Percentiles rank a stretch among this genome's conserved stretches.
phyloP scores from a whole-genome alignment of 2,797 vertebrate species.

The Sebastes hubbsi region DNA sequence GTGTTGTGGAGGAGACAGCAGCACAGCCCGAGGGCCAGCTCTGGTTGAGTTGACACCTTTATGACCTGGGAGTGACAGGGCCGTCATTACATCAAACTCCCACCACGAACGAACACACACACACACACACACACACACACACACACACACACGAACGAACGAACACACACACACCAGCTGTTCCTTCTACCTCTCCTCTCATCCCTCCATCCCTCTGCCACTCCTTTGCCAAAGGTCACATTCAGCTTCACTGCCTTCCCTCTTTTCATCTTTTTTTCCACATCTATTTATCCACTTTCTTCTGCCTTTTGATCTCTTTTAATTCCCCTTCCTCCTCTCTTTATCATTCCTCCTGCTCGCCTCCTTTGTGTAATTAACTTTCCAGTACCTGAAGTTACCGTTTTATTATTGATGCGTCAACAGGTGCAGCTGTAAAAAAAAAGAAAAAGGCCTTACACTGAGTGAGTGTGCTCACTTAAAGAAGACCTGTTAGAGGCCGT shows the following conservation, averaged over 20 bases:
- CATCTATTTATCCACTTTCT: conserved; percentile 33
- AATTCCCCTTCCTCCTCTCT: not conserved
- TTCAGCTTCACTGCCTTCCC: conserved; percentile 26
- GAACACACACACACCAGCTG: conserved; percentile 64
- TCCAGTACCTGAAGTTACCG: not conserved
- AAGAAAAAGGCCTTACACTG: not conserved
- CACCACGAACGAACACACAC: conserved; percentile 35
- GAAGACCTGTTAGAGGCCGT: no score
- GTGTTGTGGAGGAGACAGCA: not conserved
- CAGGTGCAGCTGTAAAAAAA: not conserved
- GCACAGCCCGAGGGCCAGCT: conserved; percentile 46
- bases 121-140: conserved; percentile 40
- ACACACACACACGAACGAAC: conserved; percentile 28
- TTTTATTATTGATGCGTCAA: conserved; percentile 5
- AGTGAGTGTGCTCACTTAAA: not conserved
- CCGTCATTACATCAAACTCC: conserved; percentile 68
- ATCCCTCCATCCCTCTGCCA: conserved; percentile 58
- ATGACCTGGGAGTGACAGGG: conserved; percentile 70
- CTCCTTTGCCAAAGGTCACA: conserved; percentile 71
- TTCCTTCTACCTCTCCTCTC: conserved; percentile 52
- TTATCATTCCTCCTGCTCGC: conserved; percentile 4
- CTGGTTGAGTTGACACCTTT: conserved; percentile 71
- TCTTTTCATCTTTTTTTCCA: conserved; percentile 28
- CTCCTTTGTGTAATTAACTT: conserved; percentile 27
- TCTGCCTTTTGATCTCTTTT: conserved; percentile 23